Evolutionary conservation across 2,797 vertebrate species (phyloP), one percentile per base, ranked within the genome.

Genomic region (Mus caroli): DNA sequence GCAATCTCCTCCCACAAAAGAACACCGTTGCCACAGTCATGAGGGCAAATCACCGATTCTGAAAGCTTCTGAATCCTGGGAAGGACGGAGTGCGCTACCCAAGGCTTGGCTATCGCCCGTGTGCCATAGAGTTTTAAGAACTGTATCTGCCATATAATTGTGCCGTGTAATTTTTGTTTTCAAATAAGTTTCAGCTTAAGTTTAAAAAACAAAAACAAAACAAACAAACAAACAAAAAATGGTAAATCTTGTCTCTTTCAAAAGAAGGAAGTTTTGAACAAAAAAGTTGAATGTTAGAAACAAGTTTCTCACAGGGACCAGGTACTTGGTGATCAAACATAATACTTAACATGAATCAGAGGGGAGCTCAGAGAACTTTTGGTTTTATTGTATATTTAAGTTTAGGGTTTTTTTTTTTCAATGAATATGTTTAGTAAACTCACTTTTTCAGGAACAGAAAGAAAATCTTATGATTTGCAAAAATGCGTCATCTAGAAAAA

Each of bases 361-460:
- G 46, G 22, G 64, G 83, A 94, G 15, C 54, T 84, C 88, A 26
- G 34, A n/a, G 56, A 83, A 43, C 28, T 34, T 92, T 80, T 84
- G 20, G 2, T 77, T 96, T 89, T 94, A 78, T 77, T 87, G 20
- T 14, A 91, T 67, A 77, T 88, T 92, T 52, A 97, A 95, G 76
- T 80, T 62, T 26, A 52, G 58, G 19, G 91, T 85, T 71, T 73
- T 86, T 90, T 93, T 90, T 58, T 80, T 86, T 90, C 31, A 95
- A 91, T 75, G 37, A 82, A 87, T 50, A 19, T 4, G 82, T 43
- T 92, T 78, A 76, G 85, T 71, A 73, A 92, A 87, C 34, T 90
- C 24, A n/a, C 52, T 85, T 97, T 94, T 91, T 86, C 82, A 58
- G 83, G 69, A 94, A 96, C 10, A 96, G 87, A 93, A 76, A 71